Evolutionary conservation across 2,888 invertebrate species (phyloP), one percentile per base, ranked within the genome.

Genomic region (Drosophila phalerata): DNA sequence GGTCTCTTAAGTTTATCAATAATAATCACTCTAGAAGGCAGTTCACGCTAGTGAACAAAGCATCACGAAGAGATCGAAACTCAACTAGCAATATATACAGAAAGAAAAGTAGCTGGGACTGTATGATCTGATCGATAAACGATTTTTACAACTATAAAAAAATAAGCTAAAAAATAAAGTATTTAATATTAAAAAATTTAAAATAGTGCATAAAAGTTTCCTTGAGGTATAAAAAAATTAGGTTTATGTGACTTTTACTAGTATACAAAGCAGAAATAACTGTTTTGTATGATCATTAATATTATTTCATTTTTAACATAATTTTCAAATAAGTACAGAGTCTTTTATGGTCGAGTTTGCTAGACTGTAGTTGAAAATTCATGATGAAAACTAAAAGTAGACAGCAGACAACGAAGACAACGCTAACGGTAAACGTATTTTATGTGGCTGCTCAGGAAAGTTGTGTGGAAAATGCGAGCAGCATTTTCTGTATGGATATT

Each of bases 301-400:
- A n/a, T 34, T 13, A n/a, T 34, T 13, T 34, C 0, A 34, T 2
- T 34, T 34, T 34, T 34, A 5, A 11, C 5, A 13, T 34, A 8
- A 37, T 37, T n/a, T 37, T n/a, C n/a, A 2, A n/a, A n/a, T 8
- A 37, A 37, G n/a, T 37, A n/a, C 37, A 37, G 37, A 8, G 3
- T 6, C 37, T 37, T 34, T 37, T 37, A 8, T 3, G n/a, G 37
- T 8, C n/a, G n/a, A 37, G n/a, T 6, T 37, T 5, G 6, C 5
- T n/a, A 37, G 0, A 8, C n/a, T n/a, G n/a, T 37, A 37, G 37
- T 37, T 73, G 75, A 79, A 79, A 85, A 85, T 85, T 85, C 85
- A 88, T 88, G 85, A 86, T 83, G 85, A 84, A 88, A 85, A 85
- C 88, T 85, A 86, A 79, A 88, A 85, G 84, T 67, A 77, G 75